Percentiles rank a stretch among this genome's conserved stretches.
Conservation (phyloP, 2,797 vertebrate species). For the Podargus strigoides region DNA sequence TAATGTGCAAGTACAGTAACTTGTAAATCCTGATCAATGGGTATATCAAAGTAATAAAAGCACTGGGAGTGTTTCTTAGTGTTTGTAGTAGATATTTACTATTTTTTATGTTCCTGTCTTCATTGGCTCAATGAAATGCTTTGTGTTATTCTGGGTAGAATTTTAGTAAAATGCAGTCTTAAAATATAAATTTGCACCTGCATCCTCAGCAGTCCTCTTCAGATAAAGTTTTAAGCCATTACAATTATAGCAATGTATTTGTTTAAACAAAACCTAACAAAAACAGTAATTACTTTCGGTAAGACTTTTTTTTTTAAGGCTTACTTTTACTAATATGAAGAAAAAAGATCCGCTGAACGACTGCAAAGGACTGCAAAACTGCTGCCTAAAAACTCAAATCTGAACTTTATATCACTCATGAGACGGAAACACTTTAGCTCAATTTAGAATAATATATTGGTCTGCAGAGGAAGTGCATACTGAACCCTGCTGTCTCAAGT, state of each 20-base stretch:
- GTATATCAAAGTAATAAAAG: not conserved
- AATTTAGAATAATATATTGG: conserved; percentile 78
- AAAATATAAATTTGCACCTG: not conserved
- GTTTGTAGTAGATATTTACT: not conserved
- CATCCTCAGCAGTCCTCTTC: not conserved
- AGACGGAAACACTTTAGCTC: conserved; percentile 76
- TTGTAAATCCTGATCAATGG: not conserved
- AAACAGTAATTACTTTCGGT: not conserved
- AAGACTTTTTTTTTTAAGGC: not conserved
- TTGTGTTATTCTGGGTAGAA: not conserved
- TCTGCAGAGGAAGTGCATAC: conserved; percentile 72
- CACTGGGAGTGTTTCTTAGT: not conserved
- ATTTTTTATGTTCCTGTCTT: not conserved
- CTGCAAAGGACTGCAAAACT: not conserved
- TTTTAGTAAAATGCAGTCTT: not conserved
- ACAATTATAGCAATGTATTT: not conserved
- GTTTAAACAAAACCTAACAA: not conserved
- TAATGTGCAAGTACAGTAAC: not conserved
- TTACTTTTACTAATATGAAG: not conserved
- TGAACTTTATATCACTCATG: conserved; percentile 64
- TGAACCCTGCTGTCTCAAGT: conserved; percentile 70
- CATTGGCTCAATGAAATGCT: not conserved
- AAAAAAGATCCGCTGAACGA: not conserved
- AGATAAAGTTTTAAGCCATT: not conserved
- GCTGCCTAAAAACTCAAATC: conserved; percentile 56